These are phyloP conservation scores for Epizoanthus rinbou DNA, from an alignment of 92 coral and sea anemone species.

Conservation along the genomic window DNA sequence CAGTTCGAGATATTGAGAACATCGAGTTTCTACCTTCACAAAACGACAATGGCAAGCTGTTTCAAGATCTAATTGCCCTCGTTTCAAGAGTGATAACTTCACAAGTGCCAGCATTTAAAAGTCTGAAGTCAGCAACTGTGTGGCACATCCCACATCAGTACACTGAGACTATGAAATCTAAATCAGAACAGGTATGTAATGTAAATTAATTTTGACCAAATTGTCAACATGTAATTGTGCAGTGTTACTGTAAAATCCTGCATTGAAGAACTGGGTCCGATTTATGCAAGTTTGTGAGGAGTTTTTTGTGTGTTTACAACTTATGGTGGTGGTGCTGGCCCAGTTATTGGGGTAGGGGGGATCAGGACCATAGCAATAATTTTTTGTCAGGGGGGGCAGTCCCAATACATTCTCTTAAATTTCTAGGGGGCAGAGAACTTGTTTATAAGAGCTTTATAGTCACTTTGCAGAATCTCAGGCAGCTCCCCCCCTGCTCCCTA, in stretches of 20 bases:
- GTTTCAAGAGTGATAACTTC: slow-evolving; percentile 28
- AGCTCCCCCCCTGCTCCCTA: not conserved
- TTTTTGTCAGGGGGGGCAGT: slow-evolving; percentile 1
- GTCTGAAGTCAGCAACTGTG: slow-evolving; percentile 39
- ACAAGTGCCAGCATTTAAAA: slow-evolving; percentile 43
- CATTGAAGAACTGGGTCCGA: too few species aligned
- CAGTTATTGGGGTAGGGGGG: too few species aligned
- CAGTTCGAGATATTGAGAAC: slow-evolving; percentile 58
- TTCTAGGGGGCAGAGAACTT: slow-evolving; percentile 6
- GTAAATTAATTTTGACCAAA: not conserved
- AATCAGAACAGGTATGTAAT: slow-evolving; percentile 57
- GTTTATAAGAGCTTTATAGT: slow-evolving; percentile 5
- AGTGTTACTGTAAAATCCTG: too few species aligned
- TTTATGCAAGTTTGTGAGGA: too few species aligned
- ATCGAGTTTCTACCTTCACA: slow-evolving; percentile 50
- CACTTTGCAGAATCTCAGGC: slow-evolving; percentile 6
- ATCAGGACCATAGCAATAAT: not conserved
- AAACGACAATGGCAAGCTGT: slow-evolving; percentile 41
- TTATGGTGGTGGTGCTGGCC: too few species aligned
- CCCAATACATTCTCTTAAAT: not conserved
- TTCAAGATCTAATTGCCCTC: slow-evolving; percentile 58
- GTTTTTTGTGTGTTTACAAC: too few species aligned
- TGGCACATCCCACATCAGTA: slow-evolving; percentile 64
- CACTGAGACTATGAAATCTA: slow-evolving; percentile 46
- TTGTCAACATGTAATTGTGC: too few species aligned